These are phyloP conservation scores for Drosophila diplacantha DNA, from an alignment of 2,888 invertebrate genomes.

Conservation along the genomic window DNA sequence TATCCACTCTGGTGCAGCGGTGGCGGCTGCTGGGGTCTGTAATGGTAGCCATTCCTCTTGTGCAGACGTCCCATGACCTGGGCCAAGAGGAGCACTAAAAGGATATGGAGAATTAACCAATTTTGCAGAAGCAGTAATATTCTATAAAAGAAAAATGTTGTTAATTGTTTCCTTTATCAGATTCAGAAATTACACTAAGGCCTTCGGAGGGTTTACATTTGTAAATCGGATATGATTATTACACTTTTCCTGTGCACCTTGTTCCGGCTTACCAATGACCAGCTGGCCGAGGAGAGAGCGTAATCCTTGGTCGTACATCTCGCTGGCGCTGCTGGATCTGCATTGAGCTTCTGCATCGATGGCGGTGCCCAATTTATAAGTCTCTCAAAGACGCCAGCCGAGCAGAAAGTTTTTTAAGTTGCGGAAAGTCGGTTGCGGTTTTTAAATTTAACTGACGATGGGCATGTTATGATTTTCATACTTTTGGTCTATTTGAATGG, in stretches of 20 bases:
- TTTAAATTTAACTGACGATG: slow-evolving; percentile 58
- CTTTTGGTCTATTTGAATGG: slow-evolving; percentile 52
- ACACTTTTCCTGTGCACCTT: neutral
- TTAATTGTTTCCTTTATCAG: neutral
- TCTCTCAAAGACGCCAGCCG: slow-evolving; percentile 42
- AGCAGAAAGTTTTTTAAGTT: slow-evolving; percentile 60
- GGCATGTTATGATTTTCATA: slow-evolving; percentile 56
- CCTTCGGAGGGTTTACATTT: neutral
- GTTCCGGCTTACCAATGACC: slow-evolving; percentile 52
- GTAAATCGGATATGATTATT: neutral
- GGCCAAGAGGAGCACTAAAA: slow-evolving; percentile 44
- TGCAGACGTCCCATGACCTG: slow-evolving; percentile 58
- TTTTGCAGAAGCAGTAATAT: neutral
- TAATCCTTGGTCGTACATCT: slow-evolving; percentile 51
- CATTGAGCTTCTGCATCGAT: slow-evolving; percentile 45
- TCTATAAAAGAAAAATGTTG: neutral
- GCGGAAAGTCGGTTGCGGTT: slow-evolving; percentile 65
- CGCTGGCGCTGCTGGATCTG: slow-evolving; percentile 42
- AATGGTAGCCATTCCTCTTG: slow-evolving; percentile 73
- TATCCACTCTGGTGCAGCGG: slow-evolving; percentile 45
- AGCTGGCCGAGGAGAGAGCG: slow-evolving; percentile 43
- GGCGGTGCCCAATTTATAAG: slow-evolving; percentile 50
- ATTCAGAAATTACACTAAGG: neutral
- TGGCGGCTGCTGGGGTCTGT: slow-evolving; percentile 52
- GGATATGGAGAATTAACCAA: neutral